phyloP scores from a whole-genome alignment of 2,797 vertebrate genomes.

The Galagoides demidoff region DNA sequence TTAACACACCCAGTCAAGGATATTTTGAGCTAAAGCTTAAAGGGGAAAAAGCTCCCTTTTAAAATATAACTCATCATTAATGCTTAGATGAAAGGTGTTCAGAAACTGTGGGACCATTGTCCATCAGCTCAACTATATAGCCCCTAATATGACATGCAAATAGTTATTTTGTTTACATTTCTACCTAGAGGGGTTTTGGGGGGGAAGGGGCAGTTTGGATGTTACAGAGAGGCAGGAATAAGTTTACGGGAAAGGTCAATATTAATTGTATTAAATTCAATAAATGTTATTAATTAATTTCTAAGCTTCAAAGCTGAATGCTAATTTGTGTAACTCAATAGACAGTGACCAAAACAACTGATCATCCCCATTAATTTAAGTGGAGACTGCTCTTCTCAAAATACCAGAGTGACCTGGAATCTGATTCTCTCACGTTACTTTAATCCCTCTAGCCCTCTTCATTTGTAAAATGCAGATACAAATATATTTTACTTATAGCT shows the following conservation, averaged over 20 bases:
- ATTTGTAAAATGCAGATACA: neutral
- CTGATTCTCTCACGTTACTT: neutral
- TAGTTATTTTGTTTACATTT: neutral
- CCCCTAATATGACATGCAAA: neutral
- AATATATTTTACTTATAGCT: neutral
- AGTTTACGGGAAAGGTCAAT: neutral
- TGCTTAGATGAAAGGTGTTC: neutral
- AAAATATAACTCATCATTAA: neutral
- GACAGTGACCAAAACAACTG: neutral
- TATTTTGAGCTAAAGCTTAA: constrained; percentile 67
- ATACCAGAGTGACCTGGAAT: neutral
- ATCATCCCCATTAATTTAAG: neutral
- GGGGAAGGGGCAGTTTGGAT: neutral
- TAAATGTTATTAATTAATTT: neutral
- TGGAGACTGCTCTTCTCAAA: neutral
- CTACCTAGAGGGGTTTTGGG: neutral
- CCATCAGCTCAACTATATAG: neutral
- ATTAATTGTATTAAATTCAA: constrained; percentile 41
- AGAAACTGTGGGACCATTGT: neutral
- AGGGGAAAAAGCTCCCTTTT: constrained; percentile 51
- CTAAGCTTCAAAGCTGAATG: neutral
- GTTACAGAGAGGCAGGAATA: neutral
- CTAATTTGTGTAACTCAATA: constrained; percentile 10
- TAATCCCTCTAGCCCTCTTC: neutral
- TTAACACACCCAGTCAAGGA: constrained; percentile 63